Percentiles rank a stretch among this genome's conserved stretches.
Conservation (phyloP, 2,797 vertebrate genomes). For the Brotogeris chrysoptera region DNA sequence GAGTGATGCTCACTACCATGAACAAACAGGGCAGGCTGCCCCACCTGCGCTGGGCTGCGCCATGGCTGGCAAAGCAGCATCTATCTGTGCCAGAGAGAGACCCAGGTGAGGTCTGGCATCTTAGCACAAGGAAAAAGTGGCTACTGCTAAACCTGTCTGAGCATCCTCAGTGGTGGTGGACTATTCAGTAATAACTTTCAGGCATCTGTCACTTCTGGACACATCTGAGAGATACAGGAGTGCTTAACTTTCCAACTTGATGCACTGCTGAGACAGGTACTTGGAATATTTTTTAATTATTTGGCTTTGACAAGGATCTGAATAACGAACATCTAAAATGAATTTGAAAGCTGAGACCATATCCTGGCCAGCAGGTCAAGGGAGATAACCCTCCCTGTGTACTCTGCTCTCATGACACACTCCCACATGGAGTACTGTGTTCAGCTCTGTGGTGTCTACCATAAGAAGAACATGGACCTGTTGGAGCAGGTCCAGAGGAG, state of each 20-base stretch:
- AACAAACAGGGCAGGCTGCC: not conserved
- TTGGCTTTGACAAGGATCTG: not conserved
- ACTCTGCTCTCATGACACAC: not conserved
- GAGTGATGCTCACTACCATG: not conserved
- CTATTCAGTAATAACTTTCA: not conserved
- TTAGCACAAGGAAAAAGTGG: not conserved
- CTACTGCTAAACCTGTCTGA: not conserved
- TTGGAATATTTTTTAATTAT: not conserved
- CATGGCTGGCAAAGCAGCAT: not conserved
- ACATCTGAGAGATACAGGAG: not conserved
- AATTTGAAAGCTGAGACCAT: not conserved
- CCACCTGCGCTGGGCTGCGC: accelerated
- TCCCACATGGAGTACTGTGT: not conserved
- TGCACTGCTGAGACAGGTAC: not conserved
- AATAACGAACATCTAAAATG: not conserved
- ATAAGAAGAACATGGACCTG: not conserved
- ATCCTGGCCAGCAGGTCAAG: not conserved
- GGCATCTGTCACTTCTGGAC: not conserved
- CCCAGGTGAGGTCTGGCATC: not conserved
- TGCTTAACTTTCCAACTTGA: not conserved
- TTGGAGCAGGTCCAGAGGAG: not conserved
- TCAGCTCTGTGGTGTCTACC: not conserved
- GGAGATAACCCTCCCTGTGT: not conserved
- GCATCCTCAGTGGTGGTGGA: not conserved
- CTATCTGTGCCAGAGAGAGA: accelerated